Conservation (phyloP, 2,113 vertebrate genomes). For the Helogale parvula region DNA sequence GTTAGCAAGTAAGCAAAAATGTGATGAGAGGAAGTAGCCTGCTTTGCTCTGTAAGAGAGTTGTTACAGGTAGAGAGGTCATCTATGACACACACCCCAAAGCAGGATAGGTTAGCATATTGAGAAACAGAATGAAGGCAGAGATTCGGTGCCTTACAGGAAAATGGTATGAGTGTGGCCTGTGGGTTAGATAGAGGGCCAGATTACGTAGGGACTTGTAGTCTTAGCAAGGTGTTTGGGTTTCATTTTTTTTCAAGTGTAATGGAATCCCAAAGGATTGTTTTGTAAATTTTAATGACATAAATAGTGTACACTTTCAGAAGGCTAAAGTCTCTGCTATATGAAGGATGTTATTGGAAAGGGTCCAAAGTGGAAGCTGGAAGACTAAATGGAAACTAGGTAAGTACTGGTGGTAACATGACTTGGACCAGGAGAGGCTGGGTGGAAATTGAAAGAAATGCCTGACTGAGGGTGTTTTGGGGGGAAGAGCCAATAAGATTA, state of each 20-base stretch:
- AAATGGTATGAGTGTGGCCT: accelerated
- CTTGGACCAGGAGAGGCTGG: not conserved
- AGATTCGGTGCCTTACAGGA: accelerated
- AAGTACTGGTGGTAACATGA: not conserved
- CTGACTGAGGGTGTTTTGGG: not conserved
- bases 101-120: not conserved
- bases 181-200: not conserved
- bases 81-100: not conserved
- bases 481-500: not conserved
- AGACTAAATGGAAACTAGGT: not conserved
- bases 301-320: not conserved
- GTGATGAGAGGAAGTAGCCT: not conserved
- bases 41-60: not conserved
- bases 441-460: not conserved
- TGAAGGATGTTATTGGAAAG: not conserved
- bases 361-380: not conserved
- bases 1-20: not conserved
- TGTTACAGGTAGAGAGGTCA: not conserved
- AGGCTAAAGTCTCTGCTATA: not conserved
- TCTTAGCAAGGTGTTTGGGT: not conserved
- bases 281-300: not conserved
- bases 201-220: not conserved
- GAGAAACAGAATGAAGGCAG: not conserved
- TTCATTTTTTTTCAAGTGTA: not conserved
- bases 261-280: not conserved